phyloP scores from a whole-genome alignment of 2,797 vertebrate genomes.

The Fistularia commersonii region DNA sequence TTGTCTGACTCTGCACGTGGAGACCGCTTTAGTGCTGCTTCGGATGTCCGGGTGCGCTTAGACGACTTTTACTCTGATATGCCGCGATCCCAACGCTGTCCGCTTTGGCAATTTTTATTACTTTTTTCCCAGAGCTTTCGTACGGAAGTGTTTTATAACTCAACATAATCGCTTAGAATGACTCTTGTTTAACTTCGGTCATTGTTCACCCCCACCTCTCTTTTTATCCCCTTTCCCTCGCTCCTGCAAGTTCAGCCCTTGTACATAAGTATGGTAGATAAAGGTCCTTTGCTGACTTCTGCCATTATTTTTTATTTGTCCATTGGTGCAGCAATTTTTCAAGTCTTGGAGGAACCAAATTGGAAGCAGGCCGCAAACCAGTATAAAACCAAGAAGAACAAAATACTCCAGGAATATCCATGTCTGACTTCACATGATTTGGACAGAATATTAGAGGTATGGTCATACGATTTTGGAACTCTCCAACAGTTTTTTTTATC shows the following conservation, averaged over 20 bases:
- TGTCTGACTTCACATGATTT: slow-evolving; percentile 85
- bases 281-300: slow-evolving; percentile 93
- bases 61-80: background rate
- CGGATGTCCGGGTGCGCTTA: slow-evolving; percentile 14
- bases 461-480: slow-evolving; percentile 9
- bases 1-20: slow-evolving; percentile 55
- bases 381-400: slow-evolving; percentile 77
- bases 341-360: slow-evolving; percentile 93
- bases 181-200: slow-evolving; percentile 34
- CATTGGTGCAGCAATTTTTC: slow-evolving; percentile 98
- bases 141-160: no score
- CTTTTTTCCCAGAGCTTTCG: no score
- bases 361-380: slow-evolving; percentile 80
- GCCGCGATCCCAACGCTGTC: slow-evolving; percentile 6
- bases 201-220: slow-evolving; percentile 8
- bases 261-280: slow-evolving; percentile 87
- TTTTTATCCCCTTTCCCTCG: slow-evolving; percentile 20
- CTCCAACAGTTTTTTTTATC: no score
- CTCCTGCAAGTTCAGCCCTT: slow-evolving; percentile 16
- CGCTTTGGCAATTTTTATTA: no score
- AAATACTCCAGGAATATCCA: slow-evolving; percentile 84
- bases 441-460: slow-evolving; percentile 90
- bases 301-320: slow-evolving; percentile 98
- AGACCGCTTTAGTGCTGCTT: background rate
- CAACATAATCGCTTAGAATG: slow-evolving; percentile 32